Conservation (phyloP, 2,797 vertebrate species). For the Pempheris klunzingeri region DNA sequence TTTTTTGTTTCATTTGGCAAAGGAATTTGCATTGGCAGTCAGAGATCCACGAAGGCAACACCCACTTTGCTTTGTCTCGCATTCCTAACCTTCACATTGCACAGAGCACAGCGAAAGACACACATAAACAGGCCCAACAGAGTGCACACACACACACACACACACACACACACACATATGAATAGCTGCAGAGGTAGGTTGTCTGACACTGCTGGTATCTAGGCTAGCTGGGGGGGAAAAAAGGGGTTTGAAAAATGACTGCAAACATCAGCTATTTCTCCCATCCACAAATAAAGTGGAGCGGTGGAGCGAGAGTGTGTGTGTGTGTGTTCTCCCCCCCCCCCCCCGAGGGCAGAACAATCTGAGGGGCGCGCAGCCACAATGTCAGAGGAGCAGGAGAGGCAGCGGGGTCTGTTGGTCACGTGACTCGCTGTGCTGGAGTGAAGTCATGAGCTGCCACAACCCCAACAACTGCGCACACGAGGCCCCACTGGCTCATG, state of each 20-base stretch:
- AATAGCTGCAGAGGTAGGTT: slow-evolving; percentile 24
- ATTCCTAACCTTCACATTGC: slow-evolving; percentile 54
- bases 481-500: slow-evolving; percentile 33
- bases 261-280: slow-evolving; percentile 64
- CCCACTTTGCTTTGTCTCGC: slow-evolving; percentile 22
- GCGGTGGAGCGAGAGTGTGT: slow-evolving; percentile 26
- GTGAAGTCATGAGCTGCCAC: slow-evolving; percentile 13
- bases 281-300: slow-evolving; percentile 41
- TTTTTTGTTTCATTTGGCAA: slow-evolving; percentile 26
- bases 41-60: slow-evolving; percentile 11
- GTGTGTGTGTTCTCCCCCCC: not conserved
- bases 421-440: slow-evolving; percentile 34
- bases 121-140: not conserved
- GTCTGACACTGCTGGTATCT: slow-evolving; percentile 22
- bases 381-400: slow-evolving; percentile 33
- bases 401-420: slow-evolving; percentile 2
- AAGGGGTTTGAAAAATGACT: slow-evolving; percentile 42
- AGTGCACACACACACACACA: not conserved
- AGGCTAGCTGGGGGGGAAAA: not conserved
- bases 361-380: slow-evolving; percentile 21
- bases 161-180: not conserved
- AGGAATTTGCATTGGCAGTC: slow-evolving; percentile 16
- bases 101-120: slow-evolving; percentile 13
- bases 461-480: slow-evolving; percentile 3
- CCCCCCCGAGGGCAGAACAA: slow-evolving; percentile 34